These are phyloP conservation scores for Cryptotis parvus DNA, from an alignment of 2,113 vertebrate genomes.

Conservation along the genomic window DNA sequence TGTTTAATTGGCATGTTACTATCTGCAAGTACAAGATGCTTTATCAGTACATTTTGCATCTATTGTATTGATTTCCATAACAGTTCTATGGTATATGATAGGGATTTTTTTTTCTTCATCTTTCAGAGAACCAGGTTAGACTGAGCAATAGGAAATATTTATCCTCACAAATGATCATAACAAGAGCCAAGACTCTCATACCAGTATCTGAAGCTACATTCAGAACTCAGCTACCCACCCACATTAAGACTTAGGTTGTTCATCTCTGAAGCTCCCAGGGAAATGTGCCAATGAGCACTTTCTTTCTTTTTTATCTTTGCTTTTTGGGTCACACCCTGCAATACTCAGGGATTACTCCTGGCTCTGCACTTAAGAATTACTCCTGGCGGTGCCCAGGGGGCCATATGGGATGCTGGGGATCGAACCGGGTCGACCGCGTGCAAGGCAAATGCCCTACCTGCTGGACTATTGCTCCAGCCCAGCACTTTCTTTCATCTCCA, in stretches of 20 bases:
- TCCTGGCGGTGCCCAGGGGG: no score
- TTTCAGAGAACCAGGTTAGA: neutral
- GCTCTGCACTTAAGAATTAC: no score
- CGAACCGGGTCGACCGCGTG: no score
- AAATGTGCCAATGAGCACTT: neutral
- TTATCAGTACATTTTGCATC: neutral
- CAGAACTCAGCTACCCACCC: neutral
- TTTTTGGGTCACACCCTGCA: no score
- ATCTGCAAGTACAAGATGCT: neutral
- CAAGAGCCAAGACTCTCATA: neutral
- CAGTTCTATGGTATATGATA: neutral
- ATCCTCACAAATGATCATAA: neutral
- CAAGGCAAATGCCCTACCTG: no score
- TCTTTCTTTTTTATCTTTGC: no score
- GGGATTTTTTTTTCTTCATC: neutral
- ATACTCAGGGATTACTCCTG: no score
- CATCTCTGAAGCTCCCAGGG: neutral
- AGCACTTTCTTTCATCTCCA: neutral
- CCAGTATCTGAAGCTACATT: conserved; percentile 5
- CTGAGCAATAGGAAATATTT: conserved; percentile 5
- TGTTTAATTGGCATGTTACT: neutral
- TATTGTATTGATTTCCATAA: neutral
- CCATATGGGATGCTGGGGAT: no score
- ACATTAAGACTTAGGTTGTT: neutral
- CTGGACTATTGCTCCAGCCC: no score